A percentile compares a stretch with the other conserved stretches of the same genome.
Conservation (phyloP, 2,888 invertebrate genomes). For the Thera obeliscata region DNA sequence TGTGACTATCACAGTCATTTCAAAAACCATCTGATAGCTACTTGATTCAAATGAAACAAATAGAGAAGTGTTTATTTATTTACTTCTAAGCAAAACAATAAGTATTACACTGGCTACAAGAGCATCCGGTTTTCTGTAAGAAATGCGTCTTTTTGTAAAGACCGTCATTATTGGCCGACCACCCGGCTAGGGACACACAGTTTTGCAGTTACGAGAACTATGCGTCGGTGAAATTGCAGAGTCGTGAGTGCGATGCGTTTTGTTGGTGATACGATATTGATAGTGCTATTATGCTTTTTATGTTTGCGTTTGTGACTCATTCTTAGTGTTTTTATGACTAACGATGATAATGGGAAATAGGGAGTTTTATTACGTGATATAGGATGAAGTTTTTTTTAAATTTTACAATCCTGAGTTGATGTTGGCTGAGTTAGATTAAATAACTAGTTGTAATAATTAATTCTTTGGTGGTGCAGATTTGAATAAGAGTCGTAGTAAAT, state of each 20-base stretch:
- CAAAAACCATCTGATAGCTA: no score
- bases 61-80: no score
- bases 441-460: no score
- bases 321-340: constrained; percentile 8
- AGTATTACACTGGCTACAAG: not conserved
- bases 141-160: constrained; percentile 66
- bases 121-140: constrained; percentile 47
- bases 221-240: constrained; percentile 35
- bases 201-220: constrained; percentile 56
- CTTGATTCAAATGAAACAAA: no score
- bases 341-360: not conserved
- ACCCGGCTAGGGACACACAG: constrained; percentile 71
- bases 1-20: no score
- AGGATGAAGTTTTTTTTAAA: no score
- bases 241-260: constrained; percentile 33
- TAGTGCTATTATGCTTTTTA: constrained; percentile 18
- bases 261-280: constrained; percentile 25
- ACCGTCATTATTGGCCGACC: constrained; percentile 76
- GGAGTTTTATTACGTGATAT: not conserved
- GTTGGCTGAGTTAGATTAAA: no score
- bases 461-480: no score
- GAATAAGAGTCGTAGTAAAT: no score
- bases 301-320: constrained; percentile 14
- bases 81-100: not conserved
- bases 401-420: no score